Base-by-base conservation (phyloP, 2,113 vertebrate genomes). In the Aix galericulata region DNA sequence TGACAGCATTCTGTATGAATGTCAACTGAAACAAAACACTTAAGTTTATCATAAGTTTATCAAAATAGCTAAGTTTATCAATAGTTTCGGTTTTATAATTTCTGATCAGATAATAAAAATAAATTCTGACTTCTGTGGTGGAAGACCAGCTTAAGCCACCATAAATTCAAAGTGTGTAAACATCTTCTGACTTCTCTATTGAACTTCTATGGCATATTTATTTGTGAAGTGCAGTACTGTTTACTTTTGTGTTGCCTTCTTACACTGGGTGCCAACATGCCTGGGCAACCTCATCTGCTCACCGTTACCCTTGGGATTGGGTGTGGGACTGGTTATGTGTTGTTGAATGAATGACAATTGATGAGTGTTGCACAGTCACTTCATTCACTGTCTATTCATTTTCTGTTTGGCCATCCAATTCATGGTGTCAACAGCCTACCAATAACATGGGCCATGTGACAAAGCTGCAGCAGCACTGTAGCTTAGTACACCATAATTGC, bases 271-370 rank as follows among this genome's bases (percentile, higher is more conserved):
- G 76, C 92, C 88, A 90, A 59, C 59, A 53, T 69, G 79, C 79
- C 80, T 69, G 76, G 50, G 88, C 72, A 93, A 67, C 76, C 46
- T 95, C 72, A 74, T 90, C 72, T 83, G 52, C 68, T 92, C 88
- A 73, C 82, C 82, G 81, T 44, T 40, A 23, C 40, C 89, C 44
- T 34, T 23, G 58, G 68, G 42, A 88, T 2, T 15, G 81, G 11
- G 44, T 82, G 59, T 80, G 46, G 82, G 78, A 68, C 82, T 63
- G 68, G 88, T 91, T 95, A 80, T 31, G 55, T 58, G 75, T 62
- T 90, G 21, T 59, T 64, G 64, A 90, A 59, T 89, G 88, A 93
- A 50, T 86, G 94, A 58, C 88, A 88, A 46, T 72, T 88, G 79
- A 85, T 0, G 17, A 83, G 52, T 63, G 59, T 63, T 88, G 27